Evolutionary conservation across 2,888 invertebrate species (phyloP), one percentile per base, ranked within the genome.

Genomic region (Oscheius onirici): DNA sequence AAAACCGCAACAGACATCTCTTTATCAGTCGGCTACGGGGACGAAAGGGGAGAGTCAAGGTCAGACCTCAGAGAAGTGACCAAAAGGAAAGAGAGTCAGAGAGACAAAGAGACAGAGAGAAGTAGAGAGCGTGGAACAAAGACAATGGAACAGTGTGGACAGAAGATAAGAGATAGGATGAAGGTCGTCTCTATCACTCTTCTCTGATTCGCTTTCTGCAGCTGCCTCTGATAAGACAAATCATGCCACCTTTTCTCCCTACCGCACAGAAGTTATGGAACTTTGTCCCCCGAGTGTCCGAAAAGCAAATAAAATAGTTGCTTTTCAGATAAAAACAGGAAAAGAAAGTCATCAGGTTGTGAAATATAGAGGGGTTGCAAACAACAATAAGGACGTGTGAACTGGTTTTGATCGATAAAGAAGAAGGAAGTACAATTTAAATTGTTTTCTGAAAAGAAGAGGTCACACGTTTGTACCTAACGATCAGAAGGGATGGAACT

Each of bases 171-270:
- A 17, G 20, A 49, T 49, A 49, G 49, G 49, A 10, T 49, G 49
- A 49, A 49, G 49, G 49, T 49, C 49, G 49, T 46, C 20, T 22
- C 20, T 22, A n/a, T n/a, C n/a, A n/a, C n/a, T n/a, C n/a, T n/a
- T n/a, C 20, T 17, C 20, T 20, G 49, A 49, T 49, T 22, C 34
- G 34, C 34, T 34, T 34, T 34, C 34, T 34, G 49, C 20, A 49
- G 22, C 34, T 34, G 34, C 34, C 34, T 6, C 41, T 58, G 58
- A 58, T 58, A 58, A 34, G 34, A 58, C 40, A 40, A 58, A 58
- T 58, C 58, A 58, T 58, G 58, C 58, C 58, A 58, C 41, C 58
- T 58, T n/a, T 15, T 52, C 43, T 43, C 46, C 26, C 58, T 40
- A 40, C 40, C 58, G 58, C 58, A 40, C 24, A 40, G 34, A 34